Evolutionary conservation across 2,113 vertebrate genomes (phyloP).

Genomic region (Pseudolaguvia tuberculata): DNA sequence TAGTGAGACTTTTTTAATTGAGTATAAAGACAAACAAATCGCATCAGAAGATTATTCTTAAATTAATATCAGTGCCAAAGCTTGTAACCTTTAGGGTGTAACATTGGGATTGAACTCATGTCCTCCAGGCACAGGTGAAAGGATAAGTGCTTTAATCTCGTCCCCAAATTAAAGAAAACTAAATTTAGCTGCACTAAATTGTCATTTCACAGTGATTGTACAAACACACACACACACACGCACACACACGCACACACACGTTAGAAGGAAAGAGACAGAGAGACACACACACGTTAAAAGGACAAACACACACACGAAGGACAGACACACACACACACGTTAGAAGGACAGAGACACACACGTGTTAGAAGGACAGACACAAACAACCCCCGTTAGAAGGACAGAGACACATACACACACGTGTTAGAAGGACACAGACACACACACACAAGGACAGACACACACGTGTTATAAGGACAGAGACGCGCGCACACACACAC

Average conservation of each 20-base stretch:
- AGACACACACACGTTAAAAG: neutral
- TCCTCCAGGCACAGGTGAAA: neutral
- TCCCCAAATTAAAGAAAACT: neutral
- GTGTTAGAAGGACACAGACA: too few relatives aligned
- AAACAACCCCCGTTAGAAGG: too few relatives aligned
- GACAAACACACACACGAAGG: neutral
- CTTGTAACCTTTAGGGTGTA: neutral
- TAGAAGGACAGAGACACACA: too few relatives aligned
- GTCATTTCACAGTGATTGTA: neutral
- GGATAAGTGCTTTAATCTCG: neutral
- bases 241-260: too few relatives aligned
- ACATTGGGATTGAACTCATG: neutral
- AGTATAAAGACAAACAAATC: neutral
- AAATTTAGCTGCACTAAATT: neutral
- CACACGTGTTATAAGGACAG: too few relatives aligned
- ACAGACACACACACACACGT: too few relatives aligned
- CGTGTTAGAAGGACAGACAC: conserved; percentile 67
- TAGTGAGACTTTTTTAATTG: neutral
- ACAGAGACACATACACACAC: too few relatives aligned
- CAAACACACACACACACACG: neutral
- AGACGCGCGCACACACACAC: too few relatives aligned
- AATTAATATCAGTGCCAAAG: neutral
- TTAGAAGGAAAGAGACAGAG: too few relatives aligned
- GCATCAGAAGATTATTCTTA: neutral
- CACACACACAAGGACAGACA: too few relatives aligned